Evolutionary conservation across 2,113 vertebrate species (phyloP).

Genomic region (Corythornis vintsioides): DNA sequence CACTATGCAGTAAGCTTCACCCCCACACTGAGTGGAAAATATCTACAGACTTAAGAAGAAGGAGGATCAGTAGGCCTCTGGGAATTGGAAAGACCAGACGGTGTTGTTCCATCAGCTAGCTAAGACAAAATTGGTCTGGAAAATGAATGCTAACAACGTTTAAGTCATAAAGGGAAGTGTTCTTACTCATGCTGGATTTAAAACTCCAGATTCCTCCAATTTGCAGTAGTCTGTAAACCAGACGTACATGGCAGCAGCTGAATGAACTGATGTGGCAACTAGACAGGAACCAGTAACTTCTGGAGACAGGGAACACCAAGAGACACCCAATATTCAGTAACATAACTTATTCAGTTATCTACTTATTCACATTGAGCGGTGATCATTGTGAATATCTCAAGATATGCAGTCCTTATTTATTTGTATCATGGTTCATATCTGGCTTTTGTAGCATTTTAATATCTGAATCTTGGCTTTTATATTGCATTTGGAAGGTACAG

Average conservation of each 20-base stretch:
- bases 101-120: not conserved
- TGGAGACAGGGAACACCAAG: not conserved
- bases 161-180: not conserved
- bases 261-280: not conserved
- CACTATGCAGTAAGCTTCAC: not conserved
- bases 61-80: not conserved
- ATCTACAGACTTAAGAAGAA: not conserved
- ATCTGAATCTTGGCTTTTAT: not conserved
- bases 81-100: not conserved
- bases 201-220: not conserved
- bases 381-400: not conserved
- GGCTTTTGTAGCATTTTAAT: not conserved
- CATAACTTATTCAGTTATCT: not conserved
- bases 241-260: not conserved
- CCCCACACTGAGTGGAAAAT: not conserved
- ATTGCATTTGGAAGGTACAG: not conserved
- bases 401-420: not conserved
- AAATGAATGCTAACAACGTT: not conserved
- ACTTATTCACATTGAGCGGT: no score
- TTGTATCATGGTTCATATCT: not conserved
- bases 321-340: not conserved
- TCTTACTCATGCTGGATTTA: not conserved
- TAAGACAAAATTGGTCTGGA: not conserved
- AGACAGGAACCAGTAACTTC: not conserved
- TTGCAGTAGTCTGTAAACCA: not conserved